Percentiles rank a stretch among this genome's conserved stretches.
Conservation (phyloP, 1,140 invertebrate genomes). For the Polypedilum pembai region DNA sequence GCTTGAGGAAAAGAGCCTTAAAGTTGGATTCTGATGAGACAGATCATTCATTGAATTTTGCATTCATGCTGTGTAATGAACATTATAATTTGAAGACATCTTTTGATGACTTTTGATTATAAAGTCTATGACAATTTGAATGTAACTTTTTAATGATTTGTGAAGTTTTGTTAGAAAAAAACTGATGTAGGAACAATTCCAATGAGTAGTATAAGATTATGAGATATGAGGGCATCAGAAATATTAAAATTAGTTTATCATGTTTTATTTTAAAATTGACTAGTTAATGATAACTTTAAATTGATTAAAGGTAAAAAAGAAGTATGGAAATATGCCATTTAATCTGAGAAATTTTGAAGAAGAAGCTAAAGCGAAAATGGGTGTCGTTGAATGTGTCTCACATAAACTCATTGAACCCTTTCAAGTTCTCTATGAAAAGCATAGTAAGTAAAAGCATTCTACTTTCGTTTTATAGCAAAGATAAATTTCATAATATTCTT, state of each 20-base stretch:
- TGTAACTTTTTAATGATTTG: not conserved
- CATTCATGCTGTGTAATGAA: not conserved
- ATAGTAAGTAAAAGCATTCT: constrained; percentile 41
- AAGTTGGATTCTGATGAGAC: not conserved
- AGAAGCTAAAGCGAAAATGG: constrained; percentile 95
- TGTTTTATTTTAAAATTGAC: not conserved
- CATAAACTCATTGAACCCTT: constrained; percentile 97
- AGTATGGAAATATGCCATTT: constrained; percentile 91
- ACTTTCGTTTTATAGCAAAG: constrained; percentile 32
- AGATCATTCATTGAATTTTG: not conserved
- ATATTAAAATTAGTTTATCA: not conserved
- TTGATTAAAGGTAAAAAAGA: constrained; percentile 62
- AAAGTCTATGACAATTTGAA: constrained; percentile 22
- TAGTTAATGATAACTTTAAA: constrained; percentile 17
- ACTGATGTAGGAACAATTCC: constrained; percentile 30
- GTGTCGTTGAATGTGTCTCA: constrained; percentile 95
- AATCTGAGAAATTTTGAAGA: constrained; percentile 88
- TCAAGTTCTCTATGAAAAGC: constrained; percentile 68
- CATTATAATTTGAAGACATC: not conserved
- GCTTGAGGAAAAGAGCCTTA: constrained; percentile 25
- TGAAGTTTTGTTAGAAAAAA: not conserved
- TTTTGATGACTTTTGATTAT: not conserved
- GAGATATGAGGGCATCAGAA: constrained; percentile 39
- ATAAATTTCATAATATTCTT: constrained; percentile 40
- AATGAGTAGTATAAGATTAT: constrained; percentile 40